Conservation (phyloP, 2,113 vertebrate genomes). For the Struthidea cinerea region DNA sequence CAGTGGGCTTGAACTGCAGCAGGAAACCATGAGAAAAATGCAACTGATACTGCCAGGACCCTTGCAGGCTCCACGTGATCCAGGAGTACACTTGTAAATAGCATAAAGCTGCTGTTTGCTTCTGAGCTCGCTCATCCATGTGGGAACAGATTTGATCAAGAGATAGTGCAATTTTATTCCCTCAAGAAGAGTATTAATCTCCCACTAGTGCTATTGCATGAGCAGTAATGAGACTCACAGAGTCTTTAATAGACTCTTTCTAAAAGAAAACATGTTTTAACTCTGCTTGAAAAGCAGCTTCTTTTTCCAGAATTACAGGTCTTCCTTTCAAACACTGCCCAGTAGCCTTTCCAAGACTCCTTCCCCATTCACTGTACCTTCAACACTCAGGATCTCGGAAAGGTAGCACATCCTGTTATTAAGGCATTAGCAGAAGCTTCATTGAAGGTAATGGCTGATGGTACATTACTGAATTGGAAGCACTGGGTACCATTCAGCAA, state of each 20-base stretch:
- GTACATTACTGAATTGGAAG: background rate
- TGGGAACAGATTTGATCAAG: constrained; percentile 12
- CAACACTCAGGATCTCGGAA: background rate
- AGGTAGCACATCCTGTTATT: background rate
- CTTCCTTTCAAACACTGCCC: background rate
- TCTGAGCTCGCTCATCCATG: background rate
- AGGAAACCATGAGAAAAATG: background rate
- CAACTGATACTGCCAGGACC: background rate
- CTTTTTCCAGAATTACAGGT: background rate
- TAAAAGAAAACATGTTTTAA: background rate
- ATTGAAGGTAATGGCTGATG: background rate
- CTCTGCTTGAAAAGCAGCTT: background rate
- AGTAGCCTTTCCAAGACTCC: background rate
- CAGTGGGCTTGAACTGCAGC: background rate
- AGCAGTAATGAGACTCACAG: background rate
- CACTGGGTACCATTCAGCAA: background rate
- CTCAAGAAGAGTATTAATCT: background rate
- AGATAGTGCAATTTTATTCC: background rate
- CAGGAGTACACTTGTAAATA: background rate
- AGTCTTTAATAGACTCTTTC: background rate
- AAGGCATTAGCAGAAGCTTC: background rate
- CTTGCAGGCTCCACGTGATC: background rate
- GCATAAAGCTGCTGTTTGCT: background rate
- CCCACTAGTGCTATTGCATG: background rate
- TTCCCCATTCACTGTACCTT: background rate